Evolutionary conservation across 2,888 invertebrate genomes (phyloP).

Genomic region (Homarus gammarus): DNA sequence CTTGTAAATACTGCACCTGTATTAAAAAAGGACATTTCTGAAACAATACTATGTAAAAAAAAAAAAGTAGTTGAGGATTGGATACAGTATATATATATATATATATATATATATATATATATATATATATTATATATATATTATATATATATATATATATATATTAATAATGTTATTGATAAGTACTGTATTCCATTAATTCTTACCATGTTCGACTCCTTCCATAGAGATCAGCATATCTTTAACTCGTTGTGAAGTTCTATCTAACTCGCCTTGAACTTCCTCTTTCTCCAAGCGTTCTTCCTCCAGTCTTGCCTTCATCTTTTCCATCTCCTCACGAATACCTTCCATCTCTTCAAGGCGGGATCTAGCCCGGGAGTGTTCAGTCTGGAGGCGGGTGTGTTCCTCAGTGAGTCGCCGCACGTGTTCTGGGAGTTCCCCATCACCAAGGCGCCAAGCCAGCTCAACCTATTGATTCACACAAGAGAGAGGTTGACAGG

Average conservation of each 20-base stretch:
- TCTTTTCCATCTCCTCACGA: conserved; percentile 81
- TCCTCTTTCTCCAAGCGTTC: conserved; percentile 87
- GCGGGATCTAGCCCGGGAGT: conserved; percentile 77
- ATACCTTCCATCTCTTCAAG: conserved; percentile 70
- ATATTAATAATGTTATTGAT: neutral
- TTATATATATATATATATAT: too few species aligned
- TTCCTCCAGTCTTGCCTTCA: conserved; percentile 82
- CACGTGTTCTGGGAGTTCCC: conserved; percentile 83
- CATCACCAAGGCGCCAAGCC: conserved; percentile 83
- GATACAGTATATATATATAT: too few species aligned
- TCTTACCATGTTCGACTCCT: conserved; percentile 76
- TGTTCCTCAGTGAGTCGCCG: conserved; percentile 83
- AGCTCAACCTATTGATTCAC: conserved; percentile 42
- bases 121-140: neutral
- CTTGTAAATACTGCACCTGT: too few species aligned
- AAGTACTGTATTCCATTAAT: too few species aligned
- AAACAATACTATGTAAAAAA: too few species aligned
- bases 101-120: too few species aligned
- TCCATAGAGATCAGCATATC: conserved; percentile 77
- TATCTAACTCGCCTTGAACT: conserved; percentile 86
- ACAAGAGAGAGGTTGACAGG: neutral
- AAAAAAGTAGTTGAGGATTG: too few species aligned
- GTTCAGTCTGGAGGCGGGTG: conserved; percentile 83
- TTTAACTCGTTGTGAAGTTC: conserved; percentile 82
- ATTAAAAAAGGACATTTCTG: too few species aligned